A percentile compares a stretch with the other conserved stretches of the same genome.
Evolutionary conservation across 2,113 vertebrate species (phyloP).

Genomic region (Salvelinus fontinalis): DNA sequence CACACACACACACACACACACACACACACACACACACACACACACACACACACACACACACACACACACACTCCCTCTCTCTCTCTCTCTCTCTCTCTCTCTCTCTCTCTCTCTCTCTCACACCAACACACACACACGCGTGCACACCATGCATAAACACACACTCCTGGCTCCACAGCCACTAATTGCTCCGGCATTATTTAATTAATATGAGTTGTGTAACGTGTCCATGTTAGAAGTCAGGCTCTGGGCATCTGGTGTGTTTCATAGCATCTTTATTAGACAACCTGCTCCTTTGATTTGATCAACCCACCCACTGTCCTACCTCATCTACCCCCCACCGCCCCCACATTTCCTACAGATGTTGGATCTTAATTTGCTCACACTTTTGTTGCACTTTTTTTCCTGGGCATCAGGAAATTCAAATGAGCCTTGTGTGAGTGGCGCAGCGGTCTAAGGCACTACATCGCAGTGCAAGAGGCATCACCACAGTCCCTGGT

Average conservation of each 20-base stretch:
- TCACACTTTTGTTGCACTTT: no score
- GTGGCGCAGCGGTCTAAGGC: no score
- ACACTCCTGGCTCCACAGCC: neutral
- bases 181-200: slow-evolving; percentile 12
- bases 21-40: no score
- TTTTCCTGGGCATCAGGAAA: no score
- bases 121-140: neutral
- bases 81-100: no score
- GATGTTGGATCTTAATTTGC: no score
- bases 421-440: no score
- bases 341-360: no score
- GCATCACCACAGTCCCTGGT: no score
- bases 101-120: neutral
- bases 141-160: neutral
- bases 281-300: neutral
- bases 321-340: neutral
- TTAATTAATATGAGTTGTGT: slow-evolving; percentile 24
- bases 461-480: no score
- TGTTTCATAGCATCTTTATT: neutral
- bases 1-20: no score
- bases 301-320: slow-evolving; percentile 16
- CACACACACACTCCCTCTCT: neutral
- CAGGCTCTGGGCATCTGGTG: slow-evolving; percentile 24
- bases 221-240: neutral
- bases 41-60: neutral